Evolutionary conservation across 1,140 invertebrate species (phyloP).

Genomic region (Semibalanus balanoides): DNA sequence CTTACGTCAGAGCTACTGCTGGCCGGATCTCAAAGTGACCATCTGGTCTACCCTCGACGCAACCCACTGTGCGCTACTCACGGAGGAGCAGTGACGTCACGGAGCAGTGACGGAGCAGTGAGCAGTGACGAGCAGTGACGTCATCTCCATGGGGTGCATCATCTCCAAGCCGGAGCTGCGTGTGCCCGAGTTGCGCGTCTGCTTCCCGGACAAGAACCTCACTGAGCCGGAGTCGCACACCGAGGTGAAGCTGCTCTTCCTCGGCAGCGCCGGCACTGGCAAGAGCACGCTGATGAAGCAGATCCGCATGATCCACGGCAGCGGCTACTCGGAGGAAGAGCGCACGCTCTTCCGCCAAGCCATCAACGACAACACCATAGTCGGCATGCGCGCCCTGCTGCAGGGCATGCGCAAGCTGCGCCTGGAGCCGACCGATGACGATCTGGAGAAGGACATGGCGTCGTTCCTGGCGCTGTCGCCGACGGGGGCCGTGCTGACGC

Average conservation of each 20-base stretch:
- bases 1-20: too few relatives aligned
- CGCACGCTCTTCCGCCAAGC: background rate
- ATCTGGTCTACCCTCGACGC: too few relatives aligned
- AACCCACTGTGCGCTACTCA: too few relatives aligned
- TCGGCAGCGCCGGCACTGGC: conserved; percentile 34
- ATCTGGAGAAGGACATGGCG: background rate
- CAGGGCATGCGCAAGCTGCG: background rate
- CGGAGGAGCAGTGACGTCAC: too few relatives aligned
- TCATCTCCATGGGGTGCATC: too few relatives aligned
- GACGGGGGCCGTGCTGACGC: background rate
- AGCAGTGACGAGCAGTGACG: too few relatives aligned
- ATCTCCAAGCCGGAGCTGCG: too few relatives aligned
- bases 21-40: too few relatives aligned
- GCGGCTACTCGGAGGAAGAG: conserved; percentile 46
- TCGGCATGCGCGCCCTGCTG: background rate
- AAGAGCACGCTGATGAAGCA: conserved; percentile 69
- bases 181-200: too few relatives aligned
- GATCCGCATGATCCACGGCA: conserved; percentile 60
- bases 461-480: background rate
- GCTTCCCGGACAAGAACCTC: too few relatives aligned
- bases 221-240: too few relatives aligned
- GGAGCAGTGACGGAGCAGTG: too few relatives aligned
- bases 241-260: conserved; percentile 12
- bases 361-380: background rate
- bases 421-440: background rate